Evolutionary conservation across 2,113 vertebrate genomes (phyloP).

Genomic region (Macaca fascicularis): DNA sequence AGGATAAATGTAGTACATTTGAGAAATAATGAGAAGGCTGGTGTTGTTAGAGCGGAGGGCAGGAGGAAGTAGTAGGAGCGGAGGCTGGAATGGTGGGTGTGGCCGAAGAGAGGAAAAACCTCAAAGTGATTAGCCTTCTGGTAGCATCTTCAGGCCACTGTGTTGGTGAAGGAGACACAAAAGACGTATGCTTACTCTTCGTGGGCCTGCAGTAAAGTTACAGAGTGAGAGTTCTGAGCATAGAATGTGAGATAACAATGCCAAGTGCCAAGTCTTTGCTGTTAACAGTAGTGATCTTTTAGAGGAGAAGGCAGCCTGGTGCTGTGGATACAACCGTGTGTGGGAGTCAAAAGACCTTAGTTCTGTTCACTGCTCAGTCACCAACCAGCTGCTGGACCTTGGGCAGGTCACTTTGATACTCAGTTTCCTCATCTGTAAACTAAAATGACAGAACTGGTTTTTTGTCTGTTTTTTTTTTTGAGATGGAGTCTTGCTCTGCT

Average conservation of each 20-base stretch:
- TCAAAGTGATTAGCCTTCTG: no score
- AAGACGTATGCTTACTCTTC: neutral
- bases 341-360: neutral
- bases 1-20: neutral
- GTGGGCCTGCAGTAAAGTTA: neutral
- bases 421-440: neutral
- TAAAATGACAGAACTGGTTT: neutral
- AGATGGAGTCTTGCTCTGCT: no score
- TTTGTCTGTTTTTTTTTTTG: no score
- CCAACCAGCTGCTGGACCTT: neutral
- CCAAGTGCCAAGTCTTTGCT: neutral
- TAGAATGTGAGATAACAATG: neutral
- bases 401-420: neutral
- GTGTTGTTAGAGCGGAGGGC: neutral
- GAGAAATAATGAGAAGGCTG: neutral
- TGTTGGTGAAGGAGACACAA: neutral
- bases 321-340: neutral
- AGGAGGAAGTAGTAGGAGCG: neutral
- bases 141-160: neutral
- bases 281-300: no score
- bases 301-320: neutral
- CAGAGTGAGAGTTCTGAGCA: neutral
- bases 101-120: no score
- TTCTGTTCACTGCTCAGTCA: neutral
- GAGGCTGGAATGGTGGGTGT: neutral